These are phyloP conservation scores for Erythrolamprus reginae DNA, from an alignment of 2,113 vertebrate species.

Conservation along the genomic window DNA sequence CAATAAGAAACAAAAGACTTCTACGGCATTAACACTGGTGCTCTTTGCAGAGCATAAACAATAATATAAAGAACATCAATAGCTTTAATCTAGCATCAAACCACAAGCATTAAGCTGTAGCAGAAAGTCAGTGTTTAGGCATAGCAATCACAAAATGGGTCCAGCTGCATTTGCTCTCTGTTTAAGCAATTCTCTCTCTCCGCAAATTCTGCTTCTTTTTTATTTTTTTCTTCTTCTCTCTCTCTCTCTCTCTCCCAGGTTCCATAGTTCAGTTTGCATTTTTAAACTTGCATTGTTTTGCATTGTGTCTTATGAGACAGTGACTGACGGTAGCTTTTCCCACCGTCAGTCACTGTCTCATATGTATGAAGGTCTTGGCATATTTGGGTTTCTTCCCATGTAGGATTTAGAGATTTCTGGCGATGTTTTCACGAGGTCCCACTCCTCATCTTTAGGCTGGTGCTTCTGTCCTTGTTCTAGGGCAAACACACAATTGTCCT, in stretches of 20 bases:
- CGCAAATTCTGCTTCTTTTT: background rate
- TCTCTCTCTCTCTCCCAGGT: background rate
- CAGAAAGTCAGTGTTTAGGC: slow-evolving; percentile 35
- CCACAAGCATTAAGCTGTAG: slow-evolving; percentile 45
- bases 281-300: background rate
- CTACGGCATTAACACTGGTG: slow-evolving; percentile 2
- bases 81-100: slow-evolving; percentile 55
- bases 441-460: no score
- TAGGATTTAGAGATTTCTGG: no score
- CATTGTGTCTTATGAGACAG: background rate
- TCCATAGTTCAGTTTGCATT: background rate
- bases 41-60: slow-evolving; percentile 14
- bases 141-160: slow-evolving; percentile 22
- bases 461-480: no score
- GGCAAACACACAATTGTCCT: no score
- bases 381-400: no score
- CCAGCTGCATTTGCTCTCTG: background rate
- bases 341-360: no score
- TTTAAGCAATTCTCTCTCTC: background rate
- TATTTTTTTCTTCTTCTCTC: background rate
- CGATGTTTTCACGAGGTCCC: no score
- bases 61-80: slow-evolving; percentile 37
- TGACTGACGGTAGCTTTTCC: no score
- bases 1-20: slow-evolving; percentile 40
- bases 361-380: no score